Conservation (phyloP, 30 jellyfish, hydroid and myxozoan genomes). For the Hydractinia symbiolongicarpus region DNA sequence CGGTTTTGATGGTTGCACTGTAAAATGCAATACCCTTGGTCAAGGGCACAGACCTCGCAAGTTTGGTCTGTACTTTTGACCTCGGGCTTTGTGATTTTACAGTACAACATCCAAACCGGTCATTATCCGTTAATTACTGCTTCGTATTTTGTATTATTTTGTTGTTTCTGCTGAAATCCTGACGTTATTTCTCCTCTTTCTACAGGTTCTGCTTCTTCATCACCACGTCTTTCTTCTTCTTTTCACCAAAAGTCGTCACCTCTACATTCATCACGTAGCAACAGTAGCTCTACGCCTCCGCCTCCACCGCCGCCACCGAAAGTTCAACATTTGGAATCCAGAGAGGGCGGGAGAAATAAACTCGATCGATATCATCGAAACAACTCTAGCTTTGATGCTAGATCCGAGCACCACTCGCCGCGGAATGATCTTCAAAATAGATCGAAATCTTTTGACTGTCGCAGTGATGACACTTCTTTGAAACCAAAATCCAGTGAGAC, state of each 20-base stretch:
- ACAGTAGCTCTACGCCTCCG: slow-evolving; percentile 64
- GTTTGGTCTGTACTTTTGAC: too few relatives aligned
- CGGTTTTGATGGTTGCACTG: too few relatives aligned
- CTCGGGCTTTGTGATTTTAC: too few relatives aligned
- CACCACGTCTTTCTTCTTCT: slow-evolving; percentile 19
- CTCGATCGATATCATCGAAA: slow-evolving; percentile 24
- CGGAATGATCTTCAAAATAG: neutral
- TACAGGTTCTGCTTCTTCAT: slow-evolving; percentile 22
- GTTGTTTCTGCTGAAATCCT: neutral
- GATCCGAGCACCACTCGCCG: neutral
- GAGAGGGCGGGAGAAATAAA: slow-evolving; percentile 1
- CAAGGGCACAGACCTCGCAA: too few relatives aligned
- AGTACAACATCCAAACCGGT: too few relatives aligned
- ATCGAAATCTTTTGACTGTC: slow-evolving; percentile 4
- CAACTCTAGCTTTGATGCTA: slow-evolving; percentile 4
- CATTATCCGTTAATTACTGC: too few relatives aligned
- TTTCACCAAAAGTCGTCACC: slow-evolving; percentile 2
- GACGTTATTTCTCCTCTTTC: neutral
- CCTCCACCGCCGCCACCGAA: slow-evolving; percentile 68
- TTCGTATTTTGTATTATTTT: too few relatives aligned
- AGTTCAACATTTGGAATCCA: neutral
- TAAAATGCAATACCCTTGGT: too few relatives aligned
- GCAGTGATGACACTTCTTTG: neutral
- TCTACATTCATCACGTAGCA: slow-evolving; percentile 8
- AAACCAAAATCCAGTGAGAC: slow-evolving; percentile 13